Evolutionary conservation across 1,140 invertebrate species (phyloP).

Genomic region (Archivesica marissinica): DNA sequence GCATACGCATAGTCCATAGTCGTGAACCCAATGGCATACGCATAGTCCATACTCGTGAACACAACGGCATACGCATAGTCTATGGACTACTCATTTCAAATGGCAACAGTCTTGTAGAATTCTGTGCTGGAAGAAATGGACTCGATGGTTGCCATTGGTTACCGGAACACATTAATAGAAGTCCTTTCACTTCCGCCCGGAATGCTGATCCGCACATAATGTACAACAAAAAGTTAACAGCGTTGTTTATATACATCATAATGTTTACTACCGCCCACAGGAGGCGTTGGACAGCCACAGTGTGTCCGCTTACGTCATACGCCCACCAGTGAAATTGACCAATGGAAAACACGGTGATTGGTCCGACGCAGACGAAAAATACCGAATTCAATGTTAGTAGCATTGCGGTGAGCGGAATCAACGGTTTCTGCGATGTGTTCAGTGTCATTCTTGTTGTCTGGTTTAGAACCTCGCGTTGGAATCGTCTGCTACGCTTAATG

Average conservation of each 20-base stretch:
- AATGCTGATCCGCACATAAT: conserved; percentile 40
- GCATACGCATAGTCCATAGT: too few species aligned
- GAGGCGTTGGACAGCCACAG: not conserved
- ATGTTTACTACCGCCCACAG: conserved; percentile 37
- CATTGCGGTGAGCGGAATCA: conserved; percentile 25
- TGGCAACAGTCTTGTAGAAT: too few species aligned
- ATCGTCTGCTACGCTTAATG: conserved; percentile 22
- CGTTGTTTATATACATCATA: conserved; percentile 52
- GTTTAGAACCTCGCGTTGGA: not conserved
- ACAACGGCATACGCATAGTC: too few species aligned
- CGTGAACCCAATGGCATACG: too few species aligned
- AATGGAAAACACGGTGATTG: conserved; percentile 26
- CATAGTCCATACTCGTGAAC: too few species aligned
- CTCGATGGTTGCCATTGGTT: conserved; percentile 7
- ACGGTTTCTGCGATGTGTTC: conserved; percentile 1
- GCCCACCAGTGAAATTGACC: conserved; percentile 44
- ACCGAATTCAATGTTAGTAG: conserved; percentile 46
- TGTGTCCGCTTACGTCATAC: not conserved
- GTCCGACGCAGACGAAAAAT: conserved; percentile 52
- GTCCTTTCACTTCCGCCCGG: conserved; percentile 35
- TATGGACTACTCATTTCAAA: too few species aligned
- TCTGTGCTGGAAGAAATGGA: conserved; percentile 8
- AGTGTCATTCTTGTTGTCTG: not conserved
- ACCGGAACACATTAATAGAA: not conserved
- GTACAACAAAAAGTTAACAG: conserved; percentile 48